These are phyloP conservation scores for Brachystomella parvula DNA, from an alignment of 1,140 invertebrate genomes.

Conservation along the genomic window DNA sequence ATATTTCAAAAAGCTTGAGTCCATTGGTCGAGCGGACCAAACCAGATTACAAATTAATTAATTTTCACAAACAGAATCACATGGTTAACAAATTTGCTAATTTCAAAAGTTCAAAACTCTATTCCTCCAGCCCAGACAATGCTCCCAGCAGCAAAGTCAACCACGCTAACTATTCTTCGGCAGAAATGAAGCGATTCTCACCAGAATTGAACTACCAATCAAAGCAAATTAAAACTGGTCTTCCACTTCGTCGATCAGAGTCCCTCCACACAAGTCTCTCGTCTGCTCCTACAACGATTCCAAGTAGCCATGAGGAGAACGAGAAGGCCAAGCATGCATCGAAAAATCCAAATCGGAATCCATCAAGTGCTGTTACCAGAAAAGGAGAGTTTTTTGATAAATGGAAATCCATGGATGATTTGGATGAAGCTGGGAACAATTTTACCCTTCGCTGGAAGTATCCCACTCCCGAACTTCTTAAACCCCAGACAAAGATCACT, in stretches of 20 bases:
- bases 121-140: constrained; percentile 30
- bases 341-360: not conserved
- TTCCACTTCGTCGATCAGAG: constrained; percentile 28
- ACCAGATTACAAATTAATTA: constrained; percentile 1
- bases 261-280: constrained; percentile 31
- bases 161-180: not conserved
- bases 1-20: constrained; percentile 7
- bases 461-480: constrained; percentile 13
- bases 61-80: constrained; percentile 35
- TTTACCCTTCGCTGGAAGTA: constrained; percentile 35
- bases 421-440: constrained; percentile 24
- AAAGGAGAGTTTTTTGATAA: not conserved
- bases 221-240: constrained; percentile 8
- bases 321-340: not conserved
- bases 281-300: constrained; percentile 16
- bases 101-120: constrained; percentile 35
- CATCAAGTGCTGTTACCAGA: not conserved
- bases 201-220: not conserved
- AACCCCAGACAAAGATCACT: constrained; percentile 10
- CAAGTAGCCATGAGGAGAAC: constrained; percentile 11
- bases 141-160: not conserved
- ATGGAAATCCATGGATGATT: constrained; percentile 35
- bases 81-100: constrained; percentile 38
- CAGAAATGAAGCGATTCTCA: not conserved
- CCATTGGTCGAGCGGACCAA: not conserved